These are phyloP conservation scores for Girardinichthys multiradiatus DNA, from an alignment of 2,113 vertebrate genomes.

Conservation along the genomic window DNA sequence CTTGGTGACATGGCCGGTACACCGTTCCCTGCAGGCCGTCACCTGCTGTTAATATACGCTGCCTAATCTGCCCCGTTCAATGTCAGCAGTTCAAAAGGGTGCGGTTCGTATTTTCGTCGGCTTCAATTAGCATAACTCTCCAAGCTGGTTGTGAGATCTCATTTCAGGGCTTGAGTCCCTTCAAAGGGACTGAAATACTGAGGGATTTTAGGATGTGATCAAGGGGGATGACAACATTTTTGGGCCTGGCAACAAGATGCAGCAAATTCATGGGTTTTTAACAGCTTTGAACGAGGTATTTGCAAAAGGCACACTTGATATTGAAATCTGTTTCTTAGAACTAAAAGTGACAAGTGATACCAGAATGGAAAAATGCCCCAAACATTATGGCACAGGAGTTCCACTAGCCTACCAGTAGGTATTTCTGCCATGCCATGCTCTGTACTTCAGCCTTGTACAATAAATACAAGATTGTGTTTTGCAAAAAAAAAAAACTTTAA, in stretches of 20 bases:
- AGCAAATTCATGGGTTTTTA: conserved; percentile 14
- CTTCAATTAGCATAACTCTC: conserved; percentile 90
- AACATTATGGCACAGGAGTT: too few species aligned
- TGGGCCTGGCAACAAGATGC: conserved; percentile 21
- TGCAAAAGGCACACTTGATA: not conserved
- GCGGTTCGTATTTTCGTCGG: conserved; percentile 90
- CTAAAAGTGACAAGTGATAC: conserved; percentile 19
- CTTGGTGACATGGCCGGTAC: conserved; percentile 47
- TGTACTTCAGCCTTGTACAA: too few species aligned
- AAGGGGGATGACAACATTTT: conserved; percentile 50
- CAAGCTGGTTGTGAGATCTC: conserved; percentile 83
- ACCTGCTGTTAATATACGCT: conserved; percentile 92
- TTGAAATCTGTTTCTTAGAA: conserved; percentile 19
- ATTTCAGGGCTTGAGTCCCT: conserved; percentile 84
- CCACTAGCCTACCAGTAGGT: too few species aligned
- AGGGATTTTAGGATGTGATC: conserved; percentile 74
- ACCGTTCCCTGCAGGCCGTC: conserved; percentile 71
- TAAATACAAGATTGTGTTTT: too few species aligned
- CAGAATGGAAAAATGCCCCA: not conserved
- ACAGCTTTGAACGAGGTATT: conserved; percentile 11
- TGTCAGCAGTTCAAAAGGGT: conserved; percentile 93
- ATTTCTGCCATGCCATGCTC: too few species aligned
- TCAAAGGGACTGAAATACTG: conserved; percentile 77
- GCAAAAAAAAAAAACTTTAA: too few species aligned
- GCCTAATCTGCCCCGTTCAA: conserved; percentile 88